Conservation (phyloP, 2,888 invertebrate species). For the Seira ritae region DNA sequence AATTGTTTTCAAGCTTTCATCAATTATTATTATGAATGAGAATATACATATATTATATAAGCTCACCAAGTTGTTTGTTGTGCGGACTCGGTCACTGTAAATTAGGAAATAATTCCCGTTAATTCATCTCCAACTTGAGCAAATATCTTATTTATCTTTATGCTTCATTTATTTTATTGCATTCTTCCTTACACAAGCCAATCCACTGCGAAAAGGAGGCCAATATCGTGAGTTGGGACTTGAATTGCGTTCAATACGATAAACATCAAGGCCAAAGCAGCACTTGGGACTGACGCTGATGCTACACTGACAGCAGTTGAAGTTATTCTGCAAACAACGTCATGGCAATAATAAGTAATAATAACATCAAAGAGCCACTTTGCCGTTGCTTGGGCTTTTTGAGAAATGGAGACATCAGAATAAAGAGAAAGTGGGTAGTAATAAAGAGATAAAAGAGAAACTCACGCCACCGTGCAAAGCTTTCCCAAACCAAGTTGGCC, state of each 20-base stretch:
- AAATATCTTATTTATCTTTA: too few relatives aligned
- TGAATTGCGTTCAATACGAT: conserved; percentile 90
- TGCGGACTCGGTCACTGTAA: conserved; percentile 87
- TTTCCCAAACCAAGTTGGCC: conserved; percentile 90
- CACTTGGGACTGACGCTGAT: conserved; percentile 91
- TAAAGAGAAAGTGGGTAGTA: not conserved
- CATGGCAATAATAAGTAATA: not conserved
- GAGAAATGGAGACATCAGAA: not conserved
- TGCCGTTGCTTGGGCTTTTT: not conserved
- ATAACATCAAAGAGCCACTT: not conserved
- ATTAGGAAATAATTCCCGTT: conserved; percentile 12
- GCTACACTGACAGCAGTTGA: conserved; percentile 92
- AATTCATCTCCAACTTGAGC: too few relatives aligned
- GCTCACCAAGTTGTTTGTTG: conserved; percentile 93
- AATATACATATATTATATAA: too few relatives aligned
- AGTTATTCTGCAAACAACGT: conserved; percentile 81
- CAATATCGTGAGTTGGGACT: conserved; percentile 89
- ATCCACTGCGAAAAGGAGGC: conserved; percentile 89
- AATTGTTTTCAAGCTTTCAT: too few relatives aligned
- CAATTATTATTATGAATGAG: too few relatives aligned
- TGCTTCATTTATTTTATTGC: not conserved
- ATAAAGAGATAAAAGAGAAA: not conserved
- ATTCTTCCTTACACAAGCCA: conserved; percentile 88
- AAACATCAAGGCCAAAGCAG: conserved; percentile 87
- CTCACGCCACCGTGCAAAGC: conserved; percentile 90